Base-by-base conservation (phyloP, 2,888 invertebrate genomes). In the Melitaea athalia region DNA sequence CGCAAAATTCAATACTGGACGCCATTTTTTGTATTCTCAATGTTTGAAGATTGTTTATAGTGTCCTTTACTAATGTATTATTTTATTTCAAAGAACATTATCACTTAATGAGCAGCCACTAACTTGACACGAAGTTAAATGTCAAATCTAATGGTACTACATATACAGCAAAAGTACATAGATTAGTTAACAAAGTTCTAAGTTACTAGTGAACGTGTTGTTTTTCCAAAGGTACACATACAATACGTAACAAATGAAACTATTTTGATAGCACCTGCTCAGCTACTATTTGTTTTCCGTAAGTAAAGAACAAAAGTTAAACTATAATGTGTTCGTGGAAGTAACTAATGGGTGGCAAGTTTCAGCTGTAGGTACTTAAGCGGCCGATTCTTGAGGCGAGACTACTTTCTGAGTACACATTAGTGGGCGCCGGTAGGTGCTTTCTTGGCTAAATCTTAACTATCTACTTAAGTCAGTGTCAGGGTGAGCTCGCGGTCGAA, bases 331-430 rank as follows among this genome's bases (percentile, higher is more conserved):
- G 88, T 86, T 87, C 84, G 81, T 81, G 81, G 83, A 86, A 89
- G 87, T 86, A 89, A 88, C 86, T 91, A 91, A 91, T 91, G 90
- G 88, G 84, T 83, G 83, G 85, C 82, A 87, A 90, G 90, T 91
- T 90, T 87, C 82, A 80, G 77, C 75, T 76, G 85, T 83, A 85
- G 86, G 86, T 90, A 88, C 88, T 91, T 88, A 88, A 86, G 86
- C 82, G 82, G 87, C 88, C 87, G 86, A 88, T 89, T 88, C 87
- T 84, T 85, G 84, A 84, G 83, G 79, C 85, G 81, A 85, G 86
- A 85, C 86, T 89, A 89, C 89, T 90, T 89, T 89, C 87, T 79
- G 85, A 89, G 90, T 84, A 88, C 86, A 89, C 91, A 90, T 92
- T 91, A 91, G 88, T 81, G 87, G 81, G 81, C 79, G 84, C 79